phyloP scores from a whole-genome alignment of 2,888 invertebrate species.

The Tenodera sinensis region DNA sequence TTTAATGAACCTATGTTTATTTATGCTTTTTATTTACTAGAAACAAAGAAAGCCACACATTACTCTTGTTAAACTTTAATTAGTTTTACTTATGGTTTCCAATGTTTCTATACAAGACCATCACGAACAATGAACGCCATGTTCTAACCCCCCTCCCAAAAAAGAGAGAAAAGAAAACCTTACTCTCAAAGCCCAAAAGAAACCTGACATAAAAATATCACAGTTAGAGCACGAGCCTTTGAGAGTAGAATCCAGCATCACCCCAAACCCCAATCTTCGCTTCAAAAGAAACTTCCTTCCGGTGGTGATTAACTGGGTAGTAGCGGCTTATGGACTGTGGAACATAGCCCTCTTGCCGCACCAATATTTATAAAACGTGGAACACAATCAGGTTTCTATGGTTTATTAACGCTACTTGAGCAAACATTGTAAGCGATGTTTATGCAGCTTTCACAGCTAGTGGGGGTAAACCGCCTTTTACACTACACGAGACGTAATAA shows the following conservation, averaged over 20 bases:
- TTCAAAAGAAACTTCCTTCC: background rate
- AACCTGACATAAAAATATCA: background rate
- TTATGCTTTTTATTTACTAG: background rate
- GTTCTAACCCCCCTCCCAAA: too few relatives aligned
- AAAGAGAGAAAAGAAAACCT: too few relatives aligned
- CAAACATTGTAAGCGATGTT: background rate
- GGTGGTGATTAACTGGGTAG: background rate
- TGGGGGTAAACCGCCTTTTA: too few relatives aligned
- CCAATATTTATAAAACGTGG: too few relatives aligned
- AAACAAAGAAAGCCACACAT: background rate
- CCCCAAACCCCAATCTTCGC: background rate
- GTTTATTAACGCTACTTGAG: background rate
- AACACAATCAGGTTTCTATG: too few relatives aligned
- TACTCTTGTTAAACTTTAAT: background rate
- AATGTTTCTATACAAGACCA: background rate
- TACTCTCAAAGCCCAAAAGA: background rate
- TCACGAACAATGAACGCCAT: background rate
- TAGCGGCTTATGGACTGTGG: too few relatives aligned
- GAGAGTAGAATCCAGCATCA: background rate
- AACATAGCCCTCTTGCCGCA: too few relatives aligned
- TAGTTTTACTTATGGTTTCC: background rate
- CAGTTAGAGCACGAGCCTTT: background rate
- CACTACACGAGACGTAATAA: too few relatives aligned
- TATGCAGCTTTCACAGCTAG: background rate
- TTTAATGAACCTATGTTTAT: background rate